phyloP scores from a whole-genome alignment of 1,140 invertebrate species.

The Drosophila nigromelanica region DNA sequence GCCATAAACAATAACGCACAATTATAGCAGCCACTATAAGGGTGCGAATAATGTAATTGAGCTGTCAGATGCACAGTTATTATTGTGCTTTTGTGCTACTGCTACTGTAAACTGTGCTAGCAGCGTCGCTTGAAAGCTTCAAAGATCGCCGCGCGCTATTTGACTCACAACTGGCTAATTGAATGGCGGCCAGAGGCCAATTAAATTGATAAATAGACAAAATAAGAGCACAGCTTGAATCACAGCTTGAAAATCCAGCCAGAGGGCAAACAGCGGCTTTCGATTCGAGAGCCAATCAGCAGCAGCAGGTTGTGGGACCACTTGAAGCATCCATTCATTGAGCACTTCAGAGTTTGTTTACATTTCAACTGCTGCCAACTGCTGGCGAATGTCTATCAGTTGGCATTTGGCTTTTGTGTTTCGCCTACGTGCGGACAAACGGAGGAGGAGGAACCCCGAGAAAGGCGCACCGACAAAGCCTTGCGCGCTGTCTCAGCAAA shows the following conservation, averaged over 20 bases:
- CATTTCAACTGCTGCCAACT: conserved; percentile 28
- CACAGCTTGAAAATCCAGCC: conserved; percentile 40
- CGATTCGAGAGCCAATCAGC: conserved; percentile 30
- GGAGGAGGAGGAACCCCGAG: not conserved
- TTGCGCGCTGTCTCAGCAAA: not conserved
- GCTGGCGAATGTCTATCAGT: conserved; percentile 43
- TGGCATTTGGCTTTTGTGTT: conserved; percentile 46
- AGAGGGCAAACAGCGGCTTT: conserved; percentile 11
- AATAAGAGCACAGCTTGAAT: conserved; percentile 40
- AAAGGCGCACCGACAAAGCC: not conserved
- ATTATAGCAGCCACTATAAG: not conserved
- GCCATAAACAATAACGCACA: not conserved
- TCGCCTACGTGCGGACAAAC: conserved; percentile 27
- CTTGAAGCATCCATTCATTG: conserved; percentile 31
- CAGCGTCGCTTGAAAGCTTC: not conserved
- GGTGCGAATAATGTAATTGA: not conserved
- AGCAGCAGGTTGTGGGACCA: conserved; percentile 16
- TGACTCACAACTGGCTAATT: conserved; percentile 32
- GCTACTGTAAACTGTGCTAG: not conserved
- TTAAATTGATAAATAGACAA: conserved; percentile 40
- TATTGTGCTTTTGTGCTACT: conserved; percentile 2
- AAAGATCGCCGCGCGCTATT: conserved; percentile 1
- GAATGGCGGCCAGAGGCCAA: conserved; percentile 30
- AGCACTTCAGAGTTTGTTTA: conserved; percentile 47
- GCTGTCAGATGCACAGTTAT: conserved; percentile 11